phyloP scores from a whole-genome alignment of 1,140 invertebrate genomes.

The Philaenus spumarius region DNA sequence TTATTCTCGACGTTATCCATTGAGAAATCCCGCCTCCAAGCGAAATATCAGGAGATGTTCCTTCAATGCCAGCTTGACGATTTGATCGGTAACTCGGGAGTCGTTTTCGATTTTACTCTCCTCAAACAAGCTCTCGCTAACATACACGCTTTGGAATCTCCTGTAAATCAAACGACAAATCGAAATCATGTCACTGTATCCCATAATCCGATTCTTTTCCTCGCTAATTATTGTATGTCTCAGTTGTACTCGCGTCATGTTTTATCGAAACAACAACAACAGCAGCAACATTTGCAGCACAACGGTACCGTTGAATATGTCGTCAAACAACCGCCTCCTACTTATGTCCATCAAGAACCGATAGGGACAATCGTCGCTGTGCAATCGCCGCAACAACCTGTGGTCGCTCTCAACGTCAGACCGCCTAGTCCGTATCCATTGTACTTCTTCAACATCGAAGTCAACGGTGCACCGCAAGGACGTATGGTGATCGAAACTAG shows the following conservation, averaged over 20 bases:
- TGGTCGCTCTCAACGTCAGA: slow-evolving; percentile 25
- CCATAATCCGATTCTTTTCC: slow-evolving; percentile 52
- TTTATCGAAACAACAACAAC: slow-evolving; percentile 47
- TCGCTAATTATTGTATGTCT: slow-evolving; percentile 66
- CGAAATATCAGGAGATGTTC: slow-evolving; percentile 63
- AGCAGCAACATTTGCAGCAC: slow-evolving; percentile 36
- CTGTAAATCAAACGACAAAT: slow-evolving; percentile 14
- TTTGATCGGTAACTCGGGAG: slow-evolving; percentile 54
- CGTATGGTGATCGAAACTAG: slow-evolving; percentile 77
- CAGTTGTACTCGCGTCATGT: slow-evolving; percentile 63
- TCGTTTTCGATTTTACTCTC: slow-evolving; percentile 55
- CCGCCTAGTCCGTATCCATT: slow-evolving; percentile 48
- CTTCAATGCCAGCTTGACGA: slow-evolving; percentile 64
- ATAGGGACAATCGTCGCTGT: slow-evolving; percentile 30
- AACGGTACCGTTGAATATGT: slow-evolving; percentile 50
- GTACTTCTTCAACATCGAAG: slow-evolving; percentile 70
- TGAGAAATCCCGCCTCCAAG: slow-evolving; percentile 56
- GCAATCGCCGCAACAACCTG: slow-evolving; percentile 40
- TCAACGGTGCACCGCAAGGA: slow-evolving; percentile 60
- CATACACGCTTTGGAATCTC: slow-evolving; percentile 47
- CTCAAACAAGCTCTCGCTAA: slow-evolving; percentile 55
- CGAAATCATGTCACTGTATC: slow-evolving; percentile 20
- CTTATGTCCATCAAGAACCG: slow-evolving; percentile 30
- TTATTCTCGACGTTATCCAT: slow-evolving; percentile 48
- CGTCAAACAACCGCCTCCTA: slow-evolving; percentile 11